A percentile compares a stretch with the other conserved stretches of the same genome.
Conservation (phyloP, 2,888 invertebrate genomes). For the Papilio elwesi region DNA sequence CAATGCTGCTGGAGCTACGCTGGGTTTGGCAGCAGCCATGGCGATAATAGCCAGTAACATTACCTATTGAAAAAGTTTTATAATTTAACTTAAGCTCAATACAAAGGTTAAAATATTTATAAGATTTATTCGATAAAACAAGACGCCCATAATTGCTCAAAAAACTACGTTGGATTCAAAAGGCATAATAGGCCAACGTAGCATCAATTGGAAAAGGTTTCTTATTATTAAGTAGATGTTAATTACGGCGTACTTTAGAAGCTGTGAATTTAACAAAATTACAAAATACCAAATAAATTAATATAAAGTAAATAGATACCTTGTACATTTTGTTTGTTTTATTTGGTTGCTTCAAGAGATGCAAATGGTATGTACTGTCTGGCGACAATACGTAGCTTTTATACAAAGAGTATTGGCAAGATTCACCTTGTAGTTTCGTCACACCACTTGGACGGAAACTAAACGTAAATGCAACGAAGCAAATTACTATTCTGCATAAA, state of each 20-base stretch:
- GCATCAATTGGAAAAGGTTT: background rate
- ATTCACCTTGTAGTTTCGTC: slow-evolving; percentile 78
- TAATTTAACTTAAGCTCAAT: no score
- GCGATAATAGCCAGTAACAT: slow-evolving; percentile 62
- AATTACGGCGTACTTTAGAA: background rate
- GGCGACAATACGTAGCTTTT: slow-evolving; percentile 67
- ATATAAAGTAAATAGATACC: slow-evolving; percentile 16
- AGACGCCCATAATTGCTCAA: no score
- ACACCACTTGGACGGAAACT: slow-evolving; percentile 61
- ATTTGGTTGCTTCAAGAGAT: slow-evolving; percentile 59
- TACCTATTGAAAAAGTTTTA: slow-evolving; percentile 57
- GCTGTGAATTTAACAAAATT: background rate
- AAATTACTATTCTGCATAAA: slow-evolving; percentile 30
- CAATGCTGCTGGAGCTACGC: slow-evolving; percentile 58
- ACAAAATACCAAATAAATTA: slow-evolving; percentile 15
- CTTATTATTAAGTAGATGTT: no score
- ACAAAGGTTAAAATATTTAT: no score
- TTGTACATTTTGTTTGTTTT: slow-evolving; percentile 63
- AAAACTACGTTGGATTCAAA: no score
- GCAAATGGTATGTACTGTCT: slow-evolving; percentile 62
- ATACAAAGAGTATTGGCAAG: slow-evolving; percentile 63
- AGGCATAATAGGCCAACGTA: no score
- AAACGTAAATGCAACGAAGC: slow-evolving; percentile 67
- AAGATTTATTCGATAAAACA: no score
- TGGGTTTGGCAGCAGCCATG: slow-evolving; percentile 60